A percentile compares a stretch with the other conserved stretches of the same genome.
These are phyloP conservation scores for Sisyra terminalis DNA, from an alignment of 2,888 invertebrate genomes.

Conservation along the genomic window DNA sequence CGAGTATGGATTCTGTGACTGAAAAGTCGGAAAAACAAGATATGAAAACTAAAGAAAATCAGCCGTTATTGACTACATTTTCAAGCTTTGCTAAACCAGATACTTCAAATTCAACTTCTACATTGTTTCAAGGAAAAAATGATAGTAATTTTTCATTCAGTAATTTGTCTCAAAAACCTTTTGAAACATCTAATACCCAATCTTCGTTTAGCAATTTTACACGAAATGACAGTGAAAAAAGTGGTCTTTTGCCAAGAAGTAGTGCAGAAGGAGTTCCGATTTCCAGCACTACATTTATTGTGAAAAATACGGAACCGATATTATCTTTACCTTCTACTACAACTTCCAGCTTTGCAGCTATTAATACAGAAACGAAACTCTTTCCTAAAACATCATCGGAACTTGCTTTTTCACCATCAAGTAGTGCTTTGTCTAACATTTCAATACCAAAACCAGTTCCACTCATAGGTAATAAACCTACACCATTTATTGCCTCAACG, in stretches of 20 bases:
- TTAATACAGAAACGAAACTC: conserved; percentile 13
- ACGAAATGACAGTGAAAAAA: background rate
- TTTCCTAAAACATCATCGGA: conserved; percentile 11
- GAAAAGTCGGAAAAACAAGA: background rate
- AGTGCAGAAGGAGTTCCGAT: background rate
- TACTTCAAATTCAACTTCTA: no score
- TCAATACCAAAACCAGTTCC: background rate
- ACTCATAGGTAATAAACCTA: conserved; percentile 7
- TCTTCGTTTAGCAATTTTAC: background rate
- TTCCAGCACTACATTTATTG: background rate
- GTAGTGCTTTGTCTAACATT: background rate
- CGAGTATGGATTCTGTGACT: background rate
- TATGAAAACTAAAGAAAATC: background rate
- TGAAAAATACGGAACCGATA: background rate
- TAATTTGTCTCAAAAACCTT: no score
- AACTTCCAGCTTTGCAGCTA: conserved; percentile 18
- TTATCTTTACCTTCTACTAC: conserved; percentile 12
- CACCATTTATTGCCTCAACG: conserved; percentile 4
- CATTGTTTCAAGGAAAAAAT: no score
- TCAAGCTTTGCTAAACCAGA: no score
- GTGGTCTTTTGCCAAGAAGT: background rate
- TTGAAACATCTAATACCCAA: background rate
- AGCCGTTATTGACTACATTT: no score
- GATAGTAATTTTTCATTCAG: no score
- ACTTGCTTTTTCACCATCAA: conserved; percentile 5